Conservation (phyloP, 2,113 vertebrate species). For the Stigmatopora argus region DNA sequence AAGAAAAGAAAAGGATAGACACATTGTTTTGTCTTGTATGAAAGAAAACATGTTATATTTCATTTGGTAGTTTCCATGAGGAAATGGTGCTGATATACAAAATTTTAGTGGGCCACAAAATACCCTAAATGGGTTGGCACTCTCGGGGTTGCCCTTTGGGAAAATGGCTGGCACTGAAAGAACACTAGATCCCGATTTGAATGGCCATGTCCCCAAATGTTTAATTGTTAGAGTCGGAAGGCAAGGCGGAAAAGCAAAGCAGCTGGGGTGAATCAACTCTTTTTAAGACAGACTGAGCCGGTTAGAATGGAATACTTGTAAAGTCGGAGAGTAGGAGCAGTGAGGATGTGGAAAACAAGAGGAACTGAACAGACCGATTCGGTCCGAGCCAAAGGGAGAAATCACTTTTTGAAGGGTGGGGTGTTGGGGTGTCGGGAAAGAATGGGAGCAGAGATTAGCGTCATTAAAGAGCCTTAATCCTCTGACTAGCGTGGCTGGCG, state of each 20-base stretch:
- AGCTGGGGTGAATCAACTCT: conserved; percentile 9
- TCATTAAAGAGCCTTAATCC: conserved; percentile 93
- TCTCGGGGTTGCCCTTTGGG: no score
- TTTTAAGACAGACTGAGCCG: conserved; percentile 3
- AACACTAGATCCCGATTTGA: neutral
- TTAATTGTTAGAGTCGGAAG: neutral
- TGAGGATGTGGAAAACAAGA: conserved; percentile 11
- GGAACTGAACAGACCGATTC: conserved; percentile 33
- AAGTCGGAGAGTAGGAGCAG: conserved; percentile 30
- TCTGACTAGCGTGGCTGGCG: conserved; percentile 82
- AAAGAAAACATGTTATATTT: no score
- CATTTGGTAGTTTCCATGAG: no score
- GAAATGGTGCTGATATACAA: no score
- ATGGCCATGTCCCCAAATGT: neutral
- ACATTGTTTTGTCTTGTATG: no score
- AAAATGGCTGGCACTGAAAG: neutral
- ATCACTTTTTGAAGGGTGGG: conserved; percentile 38
- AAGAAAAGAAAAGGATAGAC: no score
- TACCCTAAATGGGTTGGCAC: no score
- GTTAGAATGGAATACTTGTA: conserved; percentile 22
- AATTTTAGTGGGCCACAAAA: no score
- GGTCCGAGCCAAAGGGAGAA: conserved; percentile 35
- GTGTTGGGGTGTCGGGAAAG: conserved; percentile 61
- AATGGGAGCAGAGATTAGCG: conserved; percentile 81
- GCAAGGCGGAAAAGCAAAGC: neutral